These are phyloP conservation scores for Cremastinae sp. DNA, from an alignment of 2,888 invertebrate species.

Conservation along the genomic window DNA sequence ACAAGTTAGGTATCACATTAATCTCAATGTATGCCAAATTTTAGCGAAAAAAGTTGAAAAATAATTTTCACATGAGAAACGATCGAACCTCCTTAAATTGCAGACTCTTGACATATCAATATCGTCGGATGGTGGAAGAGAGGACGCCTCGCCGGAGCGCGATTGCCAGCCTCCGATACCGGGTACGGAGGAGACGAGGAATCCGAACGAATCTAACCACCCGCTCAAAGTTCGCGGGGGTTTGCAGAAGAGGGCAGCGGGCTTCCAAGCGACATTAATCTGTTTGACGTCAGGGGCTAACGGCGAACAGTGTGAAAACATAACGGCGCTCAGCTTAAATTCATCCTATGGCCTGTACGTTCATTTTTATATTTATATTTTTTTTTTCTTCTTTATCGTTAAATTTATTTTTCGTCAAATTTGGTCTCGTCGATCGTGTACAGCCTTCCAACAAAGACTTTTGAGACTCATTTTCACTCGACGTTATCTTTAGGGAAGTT, in stretches of 20 bases:
- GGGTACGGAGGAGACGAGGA: conserved; percentile 81
- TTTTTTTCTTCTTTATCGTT: conserved; percentile 8
- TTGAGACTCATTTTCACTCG: too few relatives aligned
- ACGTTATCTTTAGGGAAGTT: too few relatives aligned
- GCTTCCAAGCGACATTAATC: conserved; percentile 97
- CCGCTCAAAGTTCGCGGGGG: conserved; percentile 88
- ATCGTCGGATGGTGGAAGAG: conserved; percentile 88
- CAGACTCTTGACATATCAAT: conserved; percentile 94
- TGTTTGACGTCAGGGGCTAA: conserved; percentile 93
- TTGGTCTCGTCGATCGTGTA: too few relatives aligned
- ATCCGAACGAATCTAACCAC: conserved; percentile 78
- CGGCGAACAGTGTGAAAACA: conserved; percentile 90
- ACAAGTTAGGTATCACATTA: too few relatives aligned
- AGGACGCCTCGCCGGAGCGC: conserved; percentile 91
- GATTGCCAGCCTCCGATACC: conserved; percentile 84
- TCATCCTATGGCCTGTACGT: conserved; percentile 98
- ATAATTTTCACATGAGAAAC: too few relatives aligned
- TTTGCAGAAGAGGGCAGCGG: conserved; percentile 92
- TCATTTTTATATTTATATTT: conserved; percentile 39
- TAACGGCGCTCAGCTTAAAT: conserved; percentile 95
- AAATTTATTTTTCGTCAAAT: too few relatives aligned
- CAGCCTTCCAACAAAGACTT: too few relatives aligned
- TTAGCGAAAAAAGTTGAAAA: too few relatives aligned
- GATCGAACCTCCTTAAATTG: conserved; percentile 66
- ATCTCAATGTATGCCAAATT: too few relatives aligned